Evolutionary conservation across 2,113 vertebrate genomes (phyloP).

Genomic region (Zosterops borbonicus): DNA sequence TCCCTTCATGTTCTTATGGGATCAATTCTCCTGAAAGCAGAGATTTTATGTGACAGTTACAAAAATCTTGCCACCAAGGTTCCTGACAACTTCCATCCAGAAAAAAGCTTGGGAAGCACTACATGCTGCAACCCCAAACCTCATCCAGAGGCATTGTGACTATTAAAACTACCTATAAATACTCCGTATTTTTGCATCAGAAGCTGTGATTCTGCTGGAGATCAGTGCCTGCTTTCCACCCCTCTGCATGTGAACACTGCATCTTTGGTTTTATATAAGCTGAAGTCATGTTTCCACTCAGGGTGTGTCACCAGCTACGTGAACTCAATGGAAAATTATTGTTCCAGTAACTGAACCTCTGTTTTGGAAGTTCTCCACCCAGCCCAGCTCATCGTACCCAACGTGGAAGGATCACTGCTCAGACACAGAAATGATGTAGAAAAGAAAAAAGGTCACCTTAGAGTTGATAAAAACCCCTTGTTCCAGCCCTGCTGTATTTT

Average conservation of each 20-base stretch:
- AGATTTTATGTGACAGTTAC: neutral
- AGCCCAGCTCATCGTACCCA: neutral
- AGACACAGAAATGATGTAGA: neutral
- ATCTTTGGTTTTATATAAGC: neutral
- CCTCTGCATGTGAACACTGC: neutral
- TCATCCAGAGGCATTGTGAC: neutral
- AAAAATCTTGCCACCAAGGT: neutral
- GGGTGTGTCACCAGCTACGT: conserved; percentile 12
- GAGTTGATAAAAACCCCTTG: neutral
- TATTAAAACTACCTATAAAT: neutral
- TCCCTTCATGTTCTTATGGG: neutral
- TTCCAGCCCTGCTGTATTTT: neutral
- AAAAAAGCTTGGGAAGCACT: neutral
- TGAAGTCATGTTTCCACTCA: conserved; percentile 24
- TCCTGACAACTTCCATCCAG: neutral
- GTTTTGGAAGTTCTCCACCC: conserved; percentile 34
- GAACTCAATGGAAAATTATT: conserved; percentile 50
- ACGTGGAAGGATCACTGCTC: neutral
- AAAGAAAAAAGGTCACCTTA: neutral
- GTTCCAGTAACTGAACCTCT: conserved; percentile 38
- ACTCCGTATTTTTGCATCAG: neutral
- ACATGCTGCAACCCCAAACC: neutral
- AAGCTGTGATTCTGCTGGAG: neutral
- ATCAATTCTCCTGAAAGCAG: neutral
- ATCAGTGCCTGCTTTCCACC: neutral